These are phyloP conservation scores for Corythaeola cristata DNA, from an alignment of 2,113 vertebrate species.

Conservation along the genomic window DNA sequence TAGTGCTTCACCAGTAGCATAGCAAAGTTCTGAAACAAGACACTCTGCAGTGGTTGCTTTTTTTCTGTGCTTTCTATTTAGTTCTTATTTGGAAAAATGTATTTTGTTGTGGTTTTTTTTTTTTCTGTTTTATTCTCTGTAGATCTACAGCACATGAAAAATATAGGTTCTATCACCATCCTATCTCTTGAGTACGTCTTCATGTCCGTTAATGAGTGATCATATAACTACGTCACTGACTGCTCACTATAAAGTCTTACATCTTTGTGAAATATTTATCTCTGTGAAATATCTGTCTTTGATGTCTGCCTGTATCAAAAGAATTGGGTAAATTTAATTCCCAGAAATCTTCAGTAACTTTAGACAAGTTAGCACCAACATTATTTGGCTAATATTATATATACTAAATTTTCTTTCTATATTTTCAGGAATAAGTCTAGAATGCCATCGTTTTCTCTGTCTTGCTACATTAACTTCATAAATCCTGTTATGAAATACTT, in stretches of 20 bases:
- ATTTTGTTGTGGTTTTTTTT: neutral
- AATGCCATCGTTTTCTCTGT: neutral
- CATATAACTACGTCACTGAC: neutral
- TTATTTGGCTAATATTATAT: neutral
- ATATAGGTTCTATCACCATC: neutral
- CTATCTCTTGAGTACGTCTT: neutral
- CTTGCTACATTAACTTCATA: neutral
- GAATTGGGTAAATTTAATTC: neutral
- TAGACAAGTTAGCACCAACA: neutral
- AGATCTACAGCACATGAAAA: neutral
- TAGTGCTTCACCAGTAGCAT: neutral
- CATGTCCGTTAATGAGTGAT: neutral
- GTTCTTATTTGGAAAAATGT: neutral
- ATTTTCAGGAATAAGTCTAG: neutral
- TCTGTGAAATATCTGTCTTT: neutral
- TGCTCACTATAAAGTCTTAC: neutral
- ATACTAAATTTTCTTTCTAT: neutral
- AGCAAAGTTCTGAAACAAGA: neutral
- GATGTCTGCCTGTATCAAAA: neutral
- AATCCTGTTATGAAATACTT: neutral
- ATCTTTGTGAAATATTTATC: neutral
- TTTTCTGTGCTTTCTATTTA: neutral
- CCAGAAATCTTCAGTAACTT: neutral
- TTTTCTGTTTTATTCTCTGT: neutral
- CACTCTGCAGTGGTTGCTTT: neutral